These are phyloP conservation scores for Stenichneumon culpator DNA, from an alignment of 2,888 invertebrate species.

Conservation along the genomic window DNA sequence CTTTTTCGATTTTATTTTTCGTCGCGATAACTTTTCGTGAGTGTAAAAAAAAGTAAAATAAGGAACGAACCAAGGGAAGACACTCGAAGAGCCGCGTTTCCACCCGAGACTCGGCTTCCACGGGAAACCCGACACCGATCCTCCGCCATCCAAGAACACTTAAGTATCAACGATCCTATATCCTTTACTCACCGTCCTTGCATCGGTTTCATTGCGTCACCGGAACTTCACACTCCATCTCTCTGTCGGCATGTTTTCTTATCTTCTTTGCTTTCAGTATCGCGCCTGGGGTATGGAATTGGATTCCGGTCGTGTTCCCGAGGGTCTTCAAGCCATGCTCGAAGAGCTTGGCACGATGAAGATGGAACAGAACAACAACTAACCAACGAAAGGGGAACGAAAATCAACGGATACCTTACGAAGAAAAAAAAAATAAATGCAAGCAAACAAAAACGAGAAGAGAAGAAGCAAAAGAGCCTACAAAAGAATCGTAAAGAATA, in stretches of 20 bases:
- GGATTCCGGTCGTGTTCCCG: constrained; percentile 93
- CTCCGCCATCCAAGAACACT: constrained; percentile 31
- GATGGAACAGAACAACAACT: constrained; percentile 86
- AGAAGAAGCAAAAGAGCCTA: constrained; percentile 5
- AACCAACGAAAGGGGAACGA: constrained; percentile 37
- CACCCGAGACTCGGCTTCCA: constrained; percentile 5
- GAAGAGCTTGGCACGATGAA: constrained; percentile 91
- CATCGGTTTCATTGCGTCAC: neutral
- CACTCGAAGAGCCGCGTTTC: constrained; percentile 10
- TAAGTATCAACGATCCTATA: constrained; percentile 46
- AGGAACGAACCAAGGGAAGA: constrained; percentile 4
- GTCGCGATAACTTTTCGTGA: constrained; percentile 3
- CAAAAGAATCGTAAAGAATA: constrained; percentile 41
- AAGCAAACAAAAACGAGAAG: constrained; percentile 13
- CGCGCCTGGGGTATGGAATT: constrained; percentile 93
- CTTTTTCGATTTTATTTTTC: too few relatives aligned
- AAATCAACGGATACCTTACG: constrained; percentile 19
- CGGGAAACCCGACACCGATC: constrained; percentile 27
- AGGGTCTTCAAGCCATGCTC: constrained; percentile 91
- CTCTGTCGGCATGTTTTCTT: constrained; percentile 9
- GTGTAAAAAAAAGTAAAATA: neutral
- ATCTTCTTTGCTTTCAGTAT: constrained; percentile 87
- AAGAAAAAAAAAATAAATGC: constrained; percentile 17
- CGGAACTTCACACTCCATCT: neutral
- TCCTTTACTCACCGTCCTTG: constrained; percentile 21